Percentiles rank a stretch among this genome's conserved stretches.
phyloP scores from a whole-genome alignment of 2,113 vertebrate genomes.

The Carassius carassius region DNA sequence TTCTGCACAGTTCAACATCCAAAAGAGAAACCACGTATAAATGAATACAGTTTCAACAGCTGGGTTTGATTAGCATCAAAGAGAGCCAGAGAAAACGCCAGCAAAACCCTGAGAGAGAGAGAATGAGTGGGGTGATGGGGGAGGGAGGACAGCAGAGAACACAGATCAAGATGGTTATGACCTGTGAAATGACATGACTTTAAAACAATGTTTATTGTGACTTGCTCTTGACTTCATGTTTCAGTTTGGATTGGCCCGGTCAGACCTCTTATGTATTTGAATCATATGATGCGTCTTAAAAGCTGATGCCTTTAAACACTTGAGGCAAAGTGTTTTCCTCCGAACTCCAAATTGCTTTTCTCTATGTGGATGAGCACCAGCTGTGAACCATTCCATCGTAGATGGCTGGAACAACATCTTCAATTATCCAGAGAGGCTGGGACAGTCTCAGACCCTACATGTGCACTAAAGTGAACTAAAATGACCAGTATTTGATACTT shows the following conservation, averaged over 20 bases:
- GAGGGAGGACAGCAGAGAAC: neutral
- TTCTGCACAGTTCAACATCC: constrained; percentile 37
- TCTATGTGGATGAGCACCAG: constrained; percentile 57
- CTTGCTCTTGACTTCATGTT: constrained; percentile 5
- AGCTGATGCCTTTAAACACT: neutral
- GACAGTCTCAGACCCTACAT: neutral
- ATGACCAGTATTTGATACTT: neutral
- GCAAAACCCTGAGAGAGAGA: constrained; percentile 60
- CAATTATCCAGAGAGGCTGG: constrained; percentile 53
- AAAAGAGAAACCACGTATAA: constrained; percentile 62
- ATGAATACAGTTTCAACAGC: constrained; percentile 63
- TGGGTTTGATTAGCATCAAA: constrained; percentile 68
- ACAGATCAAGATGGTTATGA: constrained; percentile 9
- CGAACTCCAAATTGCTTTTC: constrained; percentile 8
- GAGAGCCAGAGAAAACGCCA: constrained; percentile 58
- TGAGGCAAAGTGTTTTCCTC: constrained; percentile 15
- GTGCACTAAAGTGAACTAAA: neutral
- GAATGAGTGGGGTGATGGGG: neutral
- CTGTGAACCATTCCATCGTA: constrained; percentile 67
- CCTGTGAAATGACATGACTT: neutral
- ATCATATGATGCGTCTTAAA: neutral
- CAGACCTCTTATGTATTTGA: neutral
- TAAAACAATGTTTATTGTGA: neutral
- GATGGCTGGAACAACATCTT: constrained; percentile 61
- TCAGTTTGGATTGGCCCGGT: neutral